These are phyloP conservation scores for Lepisosteus osseus DNA, from an alignment of 2,113 vertebrate species.

Conservation along the genomic window DNA sequence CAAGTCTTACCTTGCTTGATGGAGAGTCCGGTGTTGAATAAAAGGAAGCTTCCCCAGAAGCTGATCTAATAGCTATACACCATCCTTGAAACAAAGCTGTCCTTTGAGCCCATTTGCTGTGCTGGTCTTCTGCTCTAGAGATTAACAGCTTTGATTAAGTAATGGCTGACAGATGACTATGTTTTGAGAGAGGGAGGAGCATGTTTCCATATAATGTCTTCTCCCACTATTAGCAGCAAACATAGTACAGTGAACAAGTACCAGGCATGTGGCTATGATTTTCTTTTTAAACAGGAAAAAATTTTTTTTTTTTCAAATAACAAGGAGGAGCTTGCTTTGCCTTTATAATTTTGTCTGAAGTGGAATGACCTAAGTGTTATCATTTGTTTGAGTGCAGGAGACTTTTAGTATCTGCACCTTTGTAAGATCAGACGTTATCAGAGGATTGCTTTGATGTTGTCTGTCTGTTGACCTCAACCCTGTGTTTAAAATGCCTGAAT, in stretches of 20 bases:
- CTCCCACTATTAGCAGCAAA: slow-evolving; percentile 37
- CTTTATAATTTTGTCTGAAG: slow-evolving; percentile 40
- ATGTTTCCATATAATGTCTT: slow-evolving; percentile 26
- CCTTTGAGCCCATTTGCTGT: slow-evolving; percentile 26
- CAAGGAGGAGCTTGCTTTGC: slow-evolving; percentile 46
- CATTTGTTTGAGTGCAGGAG: slow-evolving; percentile 18
- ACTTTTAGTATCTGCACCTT: slow-evolving; percentile 23
- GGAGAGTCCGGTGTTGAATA: background rate
- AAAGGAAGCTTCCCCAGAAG: background rate
- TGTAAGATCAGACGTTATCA: slow-evolving; percentile 40
- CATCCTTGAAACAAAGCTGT: slow-evolving; percentile 33
- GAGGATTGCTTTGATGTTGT: slow-evolving; percentile 57
- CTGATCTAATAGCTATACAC: slow-evolving; percentile 1
- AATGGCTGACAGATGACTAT: slow-evolving; percentile 50
- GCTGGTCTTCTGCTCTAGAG: slow-evolving; percentile 32
- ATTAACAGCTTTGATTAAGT: slow-evolving; percentile 46
- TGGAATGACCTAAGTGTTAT: slow-evolving; percentile 26
- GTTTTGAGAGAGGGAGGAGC: slow-evolving; percentile 33
- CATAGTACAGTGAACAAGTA: slow-evolving; percentile 41
- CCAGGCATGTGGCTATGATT: slow-evolving; percentile 53
- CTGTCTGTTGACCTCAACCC: slow-evolving; percentile 56
- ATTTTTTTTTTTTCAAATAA: slow-evolving; percentile 35
- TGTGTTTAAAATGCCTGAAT: slow-evolving; percentile 66
- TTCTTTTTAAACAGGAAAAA: slow-evolving; percentile 35
- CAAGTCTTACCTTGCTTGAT: background rate